Evolutionary conservation across 1,140 invertebrate species (phyloP), one percentile per base, ranked within the genome.

Genomic region (Lanistes nyassanus): DNA sequence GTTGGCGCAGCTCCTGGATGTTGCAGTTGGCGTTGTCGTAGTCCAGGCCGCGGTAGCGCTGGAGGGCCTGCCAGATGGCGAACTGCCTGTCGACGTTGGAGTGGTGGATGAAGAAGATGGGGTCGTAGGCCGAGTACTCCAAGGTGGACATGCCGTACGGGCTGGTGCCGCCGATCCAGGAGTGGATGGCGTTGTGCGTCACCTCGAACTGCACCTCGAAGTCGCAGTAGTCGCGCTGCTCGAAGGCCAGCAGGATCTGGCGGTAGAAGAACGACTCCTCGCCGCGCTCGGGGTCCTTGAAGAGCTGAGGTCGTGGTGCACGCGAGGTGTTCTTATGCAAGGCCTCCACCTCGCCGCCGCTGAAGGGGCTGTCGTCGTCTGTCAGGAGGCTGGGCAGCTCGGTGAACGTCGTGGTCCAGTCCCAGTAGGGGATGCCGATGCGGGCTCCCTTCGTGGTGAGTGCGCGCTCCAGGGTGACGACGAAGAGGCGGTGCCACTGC

Each of bases 211-310:
- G 29, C 55, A 31, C 70, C 64, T 80, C 78, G 39, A 80, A 80
- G 47, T 77, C 64, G 58, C 78, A 80, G 60, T 60, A 80, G 34
- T 80, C 69, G 29, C 71, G 77, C 55, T 80, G 78, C 51, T 80
- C 75, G 19, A 80, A 67, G 37, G 76, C 76, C 26, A 77, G 42
- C 11, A 76, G 51, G 19, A 77, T 51, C 47, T 75, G 72, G 2
- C 75, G 55, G 31, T 77, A 77, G 68, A 74, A 66, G 51, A 65
- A 47, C 6, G 76, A 78, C n/a, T 78, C 47, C 7, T 74, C 62
- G 42, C 76, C 76, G 26, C 34, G 26, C 47, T 47, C 31, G 16
- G 19, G 53, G 39, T 42, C 60, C 29, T 37, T 26, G 26, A 51
- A 42, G 66, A 68, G 47, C 37, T 42, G 36, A 26, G 69, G 21